Conservation (phyloP, 2,113 vertebrate species). For the Scortum barcoo region DNA sequence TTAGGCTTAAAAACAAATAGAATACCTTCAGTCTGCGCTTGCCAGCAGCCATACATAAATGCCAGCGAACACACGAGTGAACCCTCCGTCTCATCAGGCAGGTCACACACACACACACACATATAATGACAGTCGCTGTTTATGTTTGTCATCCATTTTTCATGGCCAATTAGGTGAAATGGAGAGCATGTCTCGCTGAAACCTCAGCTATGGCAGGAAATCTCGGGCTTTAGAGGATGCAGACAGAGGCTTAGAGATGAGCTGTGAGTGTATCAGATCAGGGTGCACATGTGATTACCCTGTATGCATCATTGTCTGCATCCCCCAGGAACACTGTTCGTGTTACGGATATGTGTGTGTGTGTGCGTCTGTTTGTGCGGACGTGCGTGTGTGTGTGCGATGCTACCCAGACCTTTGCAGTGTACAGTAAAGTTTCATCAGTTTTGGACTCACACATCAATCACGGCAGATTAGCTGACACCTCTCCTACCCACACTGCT, state of each 20-base stretch:
- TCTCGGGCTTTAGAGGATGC: slow-evolving; percentile 46
- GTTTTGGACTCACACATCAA: slow-evolving; percentile 73
- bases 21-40: slow-evolving; percentile 54
- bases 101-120: slow-evolving; percentile 5
- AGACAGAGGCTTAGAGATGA: slow-evolving; percentile 31
- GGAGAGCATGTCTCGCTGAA: slow-evolving; percentile 60
- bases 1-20: slow-evolving; percentile 74
- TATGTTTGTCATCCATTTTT: slow-evolving; percentile 79
- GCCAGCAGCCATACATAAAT: slow-evolving; percentile 50
- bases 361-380: not conserved
- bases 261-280: slow-evolving; percentile 31
- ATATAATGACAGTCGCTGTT: slow-evolving; percentile 64
- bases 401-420: slow-evolving; percentile 26
- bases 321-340: slow-evolving; percentile 6
- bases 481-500: slow-evolving; percentile 75
- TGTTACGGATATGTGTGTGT: not conserved
- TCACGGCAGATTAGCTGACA: slow-evolving; percentile 80
- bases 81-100: not conserved
- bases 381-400: not conserved
- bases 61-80: slow-evolving; percentile 1
- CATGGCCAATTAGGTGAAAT: slow-evolving; percentile 74
- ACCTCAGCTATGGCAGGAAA: slow-evolving; percentile 53
- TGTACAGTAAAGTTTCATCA: slow-evolving; percentile 71
- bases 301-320: slow-evolving; percentile 11
- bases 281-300: slow-evolving; percentile 14